phyloP scores from a whole-genome alignment of 2,888 invertebrate genomes.

The Pyrocoelia pectoralis region DNA sequence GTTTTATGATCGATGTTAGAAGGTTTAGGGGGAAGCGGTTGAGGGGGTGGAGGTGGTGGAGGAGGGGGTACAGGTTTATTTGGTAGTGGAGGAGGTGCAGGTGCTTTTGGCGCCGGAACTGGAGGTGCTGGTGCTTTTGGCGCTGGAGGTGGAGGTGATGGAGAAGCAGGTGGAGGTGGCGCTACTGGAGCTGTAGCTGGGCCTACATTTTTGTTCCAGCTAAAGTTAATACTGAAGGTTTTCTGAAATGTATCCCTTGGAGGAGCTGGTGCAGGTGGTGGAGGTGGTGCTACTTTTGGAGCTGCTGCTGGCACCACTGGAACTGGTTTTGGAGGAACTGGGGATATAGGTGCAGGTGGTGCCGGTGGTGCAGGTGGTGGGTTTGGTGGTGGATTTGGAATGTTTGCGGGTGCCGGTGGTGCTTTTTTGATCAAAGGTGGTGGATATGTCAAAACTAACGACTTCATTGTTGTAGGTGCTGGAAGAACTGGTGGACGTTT shows the following conservation, averaged over 20 bases:
- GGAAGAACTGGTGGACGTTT: constrained; percentile 54
- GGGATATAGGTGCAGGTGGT: constrained; percentile 34
- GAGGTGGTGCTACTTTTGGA: no score
- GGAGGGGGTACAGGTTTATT: constrained; percentile 15
- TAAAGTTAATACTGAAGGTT: constrained; percentile 56
- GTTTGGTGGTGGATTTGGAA: constrained; percentile 14
- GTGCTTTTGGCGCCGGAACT: constrained; percentile 30
- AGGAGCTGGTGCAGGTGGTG: constrained; percentile 43
- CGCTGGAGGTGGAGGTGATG: constrained; percentile 20
- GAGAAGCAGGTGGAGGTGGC: constrained; percentile 20
- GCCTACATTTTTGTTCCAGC: constrained; percentile 54
- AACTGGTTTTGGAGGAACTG: no score
- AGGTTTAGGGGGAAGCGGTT: constrained; percentile 29
- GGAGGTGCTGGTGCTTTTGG: constrained; percentile 21
- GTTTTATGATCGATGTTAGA: constrained; percentile 14
- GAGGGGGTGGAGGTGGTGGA: constrained; percentile 16
- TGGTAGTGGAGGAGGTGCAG: constrained; percentile 24
- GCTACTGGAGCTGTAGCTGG: constrained; percentile 40
- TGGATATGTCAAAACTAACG: constrained; percentile 48
- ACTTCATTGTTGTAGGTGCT: constrained; percentile 36
- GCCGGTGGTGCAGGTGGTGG: constrained; percentile 40
- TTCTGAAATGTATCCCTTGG: constrained; percentile 54
- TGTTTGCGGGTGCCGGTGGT: constrained; percentile 38
- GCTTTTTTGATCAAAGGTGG: constrained; percentile 50
- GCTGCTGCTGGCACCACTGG: no score